Percentiles rank a stretch among this genome's conserved stretches.
These are phyloP conservation scores for Uropetala carovei DNA, from an alignment of 2,888 invertebrate species.

Conservation along the genomic window DNA sequence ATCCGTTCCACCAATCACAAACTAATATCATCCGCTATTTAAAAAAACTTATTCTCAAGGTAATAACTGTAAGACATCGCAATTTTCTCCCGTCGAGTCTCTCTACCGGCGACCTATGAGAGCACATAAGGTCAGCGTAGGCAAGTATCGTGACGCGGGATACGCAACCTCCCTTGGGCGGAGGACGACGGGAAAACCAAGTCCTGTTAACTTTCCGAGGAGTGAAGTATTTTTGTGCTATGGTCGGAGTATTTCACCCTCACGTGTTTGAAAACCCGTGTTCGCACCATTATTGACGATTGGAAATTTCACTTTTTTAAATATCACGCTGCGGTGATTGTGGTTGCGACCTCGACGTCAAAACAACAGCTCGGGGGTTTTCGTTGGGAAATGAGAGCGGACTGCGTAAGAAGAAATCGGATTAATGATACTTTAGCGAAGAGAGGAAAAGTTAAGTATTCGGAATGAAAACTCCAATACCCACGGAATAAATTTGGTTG, in stretches of 20 bases:
- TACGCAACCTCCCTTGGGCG: neutral
- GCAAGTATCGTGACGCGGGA: neutral
- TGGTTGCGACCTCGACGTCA: no score
- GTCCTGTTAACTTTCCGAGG: neutral
- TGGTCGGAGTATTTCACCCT: neutral
- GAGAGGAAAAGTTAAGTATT: no score
- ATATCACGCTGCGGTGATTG: neutral
- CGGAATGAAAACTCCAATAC: no score
- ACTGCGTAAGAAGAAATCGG: no score
- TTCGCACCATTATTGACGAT: neutral
- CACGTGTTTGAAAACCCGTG: neutral
- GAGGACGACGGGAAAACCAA: conserved; percentile 16
- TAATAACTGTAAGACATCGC: neutral
- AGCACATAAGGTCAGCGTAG: no score
- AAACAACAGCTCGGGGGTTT: no score
- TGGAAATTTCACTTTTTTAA: neutral
- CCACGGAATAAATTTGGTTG: no score
- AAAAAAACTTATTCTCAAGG: neutral
- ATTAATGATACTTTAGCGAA: no score
- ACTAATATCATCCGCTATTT: neutral
- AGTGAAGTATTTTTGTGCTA: neutral
- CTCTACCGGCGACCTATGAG: neutral
- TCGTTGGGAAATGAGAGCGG: no score
- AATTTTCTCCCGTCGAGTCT: neutral
- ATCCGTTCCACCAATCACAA: neutral